Base-by-base conservation (phyloP, 2,797 vertebrate genomes). In the Falco peregrinus region DNA sequence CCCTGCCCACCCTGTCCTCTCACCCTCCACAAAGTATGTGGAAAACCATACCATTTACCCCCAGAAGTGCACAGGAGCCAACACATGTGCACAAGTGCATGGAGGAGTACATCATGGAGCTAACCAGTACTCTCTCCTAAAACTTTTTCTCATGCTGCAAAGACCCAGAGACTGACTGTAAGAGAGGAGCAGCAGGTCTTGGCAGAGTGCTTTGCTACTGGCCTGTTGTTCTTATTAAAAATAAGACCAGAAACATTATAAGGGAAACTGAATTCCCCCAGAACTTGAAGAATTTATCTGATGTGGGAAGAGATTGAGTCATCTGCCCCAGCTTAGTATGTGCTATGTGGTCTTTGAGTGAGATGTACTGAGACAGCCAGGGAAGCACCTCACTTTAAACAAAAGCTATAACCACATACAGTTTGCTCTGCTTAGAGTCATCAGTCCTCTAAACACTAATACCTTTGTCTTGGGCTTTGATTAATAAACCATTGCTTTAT, bases 61-160 rank as follows among this genome's bases (percentile, higher is more conserved):
- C 14, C 14, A 77, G 41, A 87, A 85, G 31, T 1, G 1, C 45
- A 54, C 29, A 67, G 56, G 35, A 79, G 18, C 41, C 45, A 76
- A 59, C 6, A 28, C 0, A 0, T 2, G 16, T 28, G 26, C 54
- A 50, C 21, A 56, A 5, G 6, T 64, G 20, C 20, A 16, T 29
- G 21, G 31, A 67, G 17, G 19, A 91, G 28, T 51, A 57, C 56
- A 83, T 13, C 4, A 4, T 3, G 29, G 22, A 78, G 57, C 33
- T 85, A 63, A 63, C 13, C 21, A 71, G 9, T 17, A 10, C 4
- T 75, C 14, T 71, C 41, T 81, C 18, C 71, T 45, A 37, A 93
- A 94, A 60, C 37, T 54, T 51, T 70, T 15, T 35, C 26, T 68
- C 0, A 0, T 47, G 14, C 19, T 84, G 31, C 24, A 22, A 5